These are phyloP conservation scores for Halcyon badia DNA, from an alignment of 2,797 vertebrate genomes.

Conservation along the genomic window DNA sequence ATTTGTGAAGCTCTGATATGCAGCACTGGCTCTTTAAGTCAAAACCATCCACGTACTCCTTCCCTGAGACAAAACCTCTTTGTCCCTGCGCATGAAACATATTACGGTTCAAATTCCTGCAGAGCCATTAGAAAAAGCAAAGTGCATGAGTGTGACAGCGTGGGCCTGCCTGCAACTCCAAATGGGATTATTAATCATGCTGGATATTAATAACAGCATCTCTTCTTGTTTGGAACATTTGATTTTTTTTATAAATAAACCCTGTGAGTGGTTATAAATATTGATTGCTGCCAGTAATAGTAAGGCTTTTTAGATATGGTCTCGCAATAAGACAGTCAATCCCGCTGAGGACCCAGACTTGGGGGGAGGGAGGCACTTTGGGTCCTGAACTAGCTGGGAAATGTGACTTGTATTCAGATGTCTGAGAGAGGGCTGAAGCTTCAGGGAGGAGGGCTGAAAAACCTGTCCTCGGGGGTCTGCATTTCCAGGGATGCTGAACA, in stretches of 20 bases:
- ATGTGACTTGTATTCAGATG: neutral
- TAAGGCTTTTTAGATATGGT: neutral
- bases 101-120: slow-evolving; percentile 61
- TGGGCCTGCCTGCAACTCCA: slow-evolving; percentile 41
- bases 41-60: slow-evolving; percentile 37
- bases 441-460: neutral
- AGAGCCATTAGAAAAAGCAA: slow-evolving; percentile 56
- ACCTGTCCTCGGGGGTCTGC: neutral
- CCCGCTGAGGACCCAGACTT: neutral
- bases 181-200: slow-evolving; percentile 51
- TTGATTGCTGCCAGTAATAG: slow-evolving; percentile 55
- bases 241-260: slow-evolving; percentile 62
- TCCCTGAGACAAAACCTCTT: slow-evolving; percentile 66
- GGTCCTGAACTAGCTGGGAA: neutral
- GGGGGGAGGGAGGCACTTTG: neutral
- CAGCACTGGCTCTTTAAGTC: slow-evolving; percentile 8
- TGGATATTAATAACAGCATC: slow-evolving; percentile 49
- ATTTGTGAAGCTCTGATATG: slow-evolving; percentile 1
- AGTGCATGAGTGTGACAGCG: slow-evolving; percentile 42
- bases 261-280: slow-evolving; percentile 48
- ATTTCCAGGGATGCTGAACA: neutral
- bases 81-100: slow-evolving; percentile 58
- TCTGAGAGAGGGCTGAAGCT: neutral
- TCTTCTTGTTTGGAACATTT: slow-evolving; percentile 50
- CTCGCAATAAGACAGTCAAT: neutral